A percentile compares a stretch with the other conserved stretches of the same genome.
Evolutionary conservation across 2,797 vertebrate genomes (phyloP).

Genomic region (Lagocephalus sceleratus): DNA sequence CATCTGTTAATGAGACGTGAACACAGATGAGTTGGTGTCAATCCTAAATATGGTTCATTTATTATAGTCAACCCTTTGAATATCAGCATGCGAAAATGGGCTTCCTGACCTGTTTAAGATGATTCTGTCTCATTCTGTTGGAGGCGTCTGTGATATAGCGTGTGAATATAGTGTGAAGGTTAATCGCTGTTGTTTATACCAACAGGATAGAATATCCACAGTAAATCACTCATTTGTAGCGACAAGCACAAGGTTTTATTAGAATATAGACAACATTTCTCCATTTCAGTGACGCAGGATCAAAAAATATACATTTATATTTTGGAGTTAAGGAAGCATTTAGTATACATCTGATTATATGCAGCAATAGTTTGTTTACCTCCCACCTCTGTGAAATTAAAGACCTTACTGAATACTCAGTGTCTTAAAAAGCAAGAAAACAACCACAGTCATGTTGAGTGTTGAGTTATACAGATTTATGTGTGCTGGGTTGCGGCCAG

Average conservation of each 20-base stretch:
- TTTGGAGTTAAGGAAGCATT: constrained; percentile 9
- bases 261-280: not conserved
- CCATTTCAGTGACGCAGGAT: constrained; percentile 19
- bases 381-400: constrained; percentile 31
- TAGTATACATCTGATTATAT: constrained; percentile 4
- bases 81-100: no score
- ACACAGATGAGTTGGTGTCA: no score
- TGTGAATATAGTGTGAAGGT: no score
- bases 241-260: not conserved
- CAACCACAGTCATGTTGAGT: not conserved
- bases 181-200: no score
- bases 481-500: constrained; percentile 1
- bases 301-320: constrained; percentile 18
- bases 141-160: no score
- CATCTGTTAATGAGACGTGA: no score
- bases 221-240: no score
- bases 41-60: no score
- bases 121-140: no score
- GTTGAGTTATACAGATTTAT: constrained; percentile 10
- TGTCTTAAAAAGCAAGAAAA: constrained; percentile 18
- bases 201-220: no score
- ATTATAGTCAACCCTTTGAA: no score
- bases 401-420: constrained; percentile 20
- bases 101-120: no score
- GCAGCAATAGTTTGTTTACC: constrained; percentile 19